phyloP scores from a whole-genome alignment of 1,140 invertebrate genomes.

The Leptinotarsa lineolata region DNA sequence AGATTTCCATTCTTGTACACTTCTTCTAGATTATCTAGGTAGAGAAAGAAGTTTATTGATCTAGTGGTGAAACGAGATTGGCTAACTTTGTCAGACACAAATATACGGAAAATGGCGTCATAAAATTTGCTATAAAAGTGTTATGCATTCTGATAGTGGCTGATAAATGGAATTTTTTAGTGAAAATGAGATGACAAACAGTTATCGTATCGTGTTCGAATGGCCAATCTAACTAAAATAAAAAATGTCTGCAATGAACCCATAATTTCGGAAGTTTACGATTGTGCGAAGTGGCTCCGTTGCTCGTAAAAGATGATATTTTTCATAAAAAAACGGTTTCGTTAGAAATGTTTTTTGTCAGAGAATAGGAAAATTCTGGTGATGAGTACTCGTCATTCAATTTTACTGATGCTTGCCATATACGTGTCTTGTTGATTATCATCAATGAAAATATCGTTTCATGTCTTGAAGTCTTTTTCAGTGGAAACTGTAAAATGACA shows the following conservation, averaged over 20 bases:
- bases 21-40: too few species aligned
- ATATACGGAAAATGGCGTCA: background rate
- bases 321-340: background rate
- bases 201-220: background rate
- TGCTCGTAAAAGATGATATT: background rate
- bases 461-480: too few species aligned
- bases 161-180: background rate
- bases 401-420: too few species aligned
- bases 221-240: background rate
- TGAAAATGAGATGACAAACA: background rate
- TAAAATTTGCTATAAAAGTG: conserved; percentile 4
- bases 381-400: too few species aligned
- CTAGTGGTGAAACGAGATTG: background rate
- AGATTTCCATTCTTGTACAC: too few species aligned
- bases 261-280: background rate
- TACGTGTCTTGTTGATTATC: too few species aligned
- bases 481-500: too few species aligned
- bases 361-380: too few species aligned
- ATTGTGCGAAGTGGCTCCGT: background rate
- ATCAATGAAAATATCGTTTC: too few species aligned
- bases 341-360: too few species aligned
- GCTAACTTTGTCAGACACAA: background rate
- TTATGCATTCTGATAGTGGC: background rate
- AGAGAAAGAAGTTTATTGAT: too few species aligned
- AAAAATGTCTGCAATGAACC: background rate